phyloP scores from a whole-genome alignment of 2,888 invertebrate genomes.

The Cosmia pyralina region DNA sequence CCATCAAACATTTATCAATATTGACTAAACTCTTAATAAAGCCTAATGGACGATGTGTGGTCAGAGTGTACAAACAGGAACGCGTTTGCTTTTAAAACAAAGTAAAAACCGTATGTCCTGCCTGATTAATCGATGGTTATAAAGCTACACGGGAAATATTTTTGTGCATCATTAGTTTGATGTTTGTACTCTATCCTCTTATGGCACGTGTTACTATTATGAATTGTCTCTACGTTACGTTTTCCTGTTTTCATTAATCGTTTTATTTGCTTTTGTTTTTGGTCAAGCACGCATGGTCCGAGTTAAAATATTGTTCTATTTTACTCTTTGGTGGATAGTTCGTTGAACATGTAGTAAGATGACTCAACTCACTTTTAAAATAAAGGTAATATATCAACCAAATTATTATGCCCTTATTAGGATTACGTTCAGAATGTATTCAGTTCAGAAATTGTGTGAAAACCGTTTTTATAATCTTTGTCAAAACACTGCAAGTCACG shows the following conservation, averaged over 20 bases:
- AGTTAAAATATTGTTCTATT: conserved; percentile 8
- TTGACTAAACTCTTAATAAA: conserved; percentile 87
- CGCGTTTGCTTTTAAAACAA: conserved; percentile 79
- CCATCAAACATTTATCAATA: conserved; percentile 85
- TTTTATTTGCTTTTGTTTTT: conserved; percentile 53
- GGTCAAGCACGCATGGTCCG: not conserved
- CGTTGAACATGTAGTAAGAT: not conserved
- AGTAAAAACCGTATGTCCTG: conserved; percentile 78
- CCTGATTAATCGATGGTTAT: conserved; percentile 87
- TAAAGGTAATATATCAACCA: too few species aligned
- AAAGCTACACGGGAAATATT: conserved; percentile 88
- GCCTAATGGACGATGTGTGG: conserved; percentile 82
- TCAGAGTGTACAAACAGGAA: conserved; percentile 71
- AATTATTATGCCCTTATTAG: too few species aligned
- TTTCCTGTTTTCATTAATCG: conserved; percentile 61
- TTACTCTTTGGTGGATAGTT: conserved; percentile 4
- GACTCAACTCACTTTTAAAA: not conserved
- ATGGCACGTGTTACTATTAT: conserved; percentile 69
- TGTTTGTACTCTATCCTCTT: conserved; percentile 68
- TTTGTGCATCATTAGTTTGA: conserved; percentile 87
- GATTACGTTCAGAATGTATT: not conserved
- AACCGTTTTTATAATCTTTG: not conserved
- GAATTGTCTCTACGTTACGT: conserved; percentile 55
- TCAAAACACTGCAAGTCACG: conserved; percentile 13
- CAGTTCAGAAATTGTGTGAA: not conserved